Evolutionary conservation across 2,797 vertebrate species (phyloP), one percentile per base, ranked within the genome.

Genomic region (Sus cebifrons): DNA sequence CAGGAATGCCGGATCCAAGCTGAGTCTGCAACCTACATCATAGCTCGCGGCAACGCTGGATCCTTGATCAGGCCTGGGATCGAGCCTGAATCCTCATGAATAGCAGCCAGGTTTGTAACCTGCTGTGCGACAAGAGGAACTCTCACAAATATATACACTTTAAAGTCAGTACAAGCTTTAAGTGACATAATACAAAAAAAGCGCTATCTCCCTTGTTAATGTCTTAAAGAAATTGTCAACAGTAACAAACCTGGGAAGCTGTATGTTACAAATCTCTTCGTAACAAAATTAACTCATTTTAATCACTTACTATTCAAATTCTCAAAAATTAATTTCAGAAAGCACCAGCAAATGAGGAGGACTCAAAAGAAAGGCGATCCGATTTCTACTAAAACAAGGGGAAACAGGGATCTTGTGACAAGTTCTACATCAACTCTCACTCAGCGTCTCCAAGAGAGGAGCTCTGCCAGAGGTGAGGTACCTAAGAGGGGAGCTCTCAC

Each of bases 221-320:
- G 94, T 58, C 44, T 83, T 74, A 14, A 86, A 70, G 71, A 77
- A 87, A 91, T 2, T 36, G 40, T 86, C 40, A 92, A 36, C 6
- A 83, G 67, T 67, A 88, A 15, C 44, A 77, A 17, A 68, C 14
- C 14, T 21, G 25, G 74, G 29, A 79, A 94, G 75, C 49, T 20
- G 25, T 56, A 56, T 17, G 4, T 23, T 14, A 65, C 2, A 71
- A 11, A 88, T 92, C 40, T 67, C 67, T 84, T 36, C 13, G 14
- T 25, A 88, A 62, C 23, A 44, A 44, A 79, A 96, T 29, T 78
- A 84, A 83, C 27, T 78, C 62, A 83, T 60, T 86, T 94, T 85
- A 84, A 49, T 71, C 71, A 88, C 27, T 54, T 52, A 83, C 36
- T 78, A 56, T 29, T 75, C 88, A 88, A 86, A 92, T 77, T 92